These are phyloP conservation scores for Nibea coibor DNA, from an alignment of 2,113 vertebrate genomes.

Conservation along the genomic window DNA sequence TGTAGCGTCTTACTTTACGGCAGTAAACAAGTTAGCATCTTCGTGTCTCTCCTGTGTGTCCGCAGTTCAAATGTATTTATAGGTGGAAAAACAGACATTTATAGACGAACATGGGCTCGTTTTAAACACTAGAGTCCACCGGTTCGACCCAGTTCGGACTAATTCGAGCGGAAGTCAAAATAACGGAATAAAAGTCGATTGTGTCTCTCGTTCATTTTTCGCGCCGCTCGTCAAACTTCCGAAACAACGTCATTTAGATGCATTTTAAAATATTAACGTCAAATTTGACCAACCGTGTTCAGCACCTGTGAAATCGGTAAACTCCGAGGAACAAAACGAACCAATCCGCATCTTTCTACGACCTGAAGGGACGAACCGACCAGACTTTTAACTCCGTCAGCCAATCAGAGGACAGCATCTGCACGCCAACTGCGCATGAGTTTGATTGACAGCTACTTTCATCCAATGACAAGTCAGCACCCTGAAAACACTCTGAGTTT, in stretches of 20 bases:
- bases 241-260: fast-evolving
- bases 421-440: fast-evolving
- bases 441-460: slow-evolving; percentile 12
- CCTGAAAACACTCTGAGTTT: not conserved
- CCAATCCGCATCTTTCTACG: not conserved
- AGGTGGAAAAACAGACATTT: not conserved
- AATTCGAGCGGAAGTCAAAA: not conserved
- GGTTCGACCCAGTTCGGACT: fast-evolving
- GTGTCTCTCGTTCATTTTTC: not conserved
- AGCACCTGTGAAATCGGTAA: not conserved
- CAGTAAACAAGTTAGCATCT: too few relatives aligned
- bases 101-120: not conserved
- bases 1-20: too few relatives aligned
- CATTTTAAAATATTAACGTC: not conserved
- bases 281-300: slow-evolving; percentile 11
- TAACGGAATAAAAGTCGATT: not conserved
- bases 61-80: not conserved
- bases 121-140: fast-evolving
- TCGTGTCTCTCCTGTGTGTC: too few relatives aligned
- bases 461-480: slow-evolving; percentile 27
- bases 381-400: not conserved
- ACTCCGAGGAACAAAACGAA: not conserved
- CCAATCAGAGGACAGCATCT: slow-evolving; percentile 14
- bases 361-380: fast-evolving
- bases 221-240: not conserved